Base-by-base conservation (phyloP, 2,797 vertebrate genomes). In the Rhyacichthys aspro region DNA sequence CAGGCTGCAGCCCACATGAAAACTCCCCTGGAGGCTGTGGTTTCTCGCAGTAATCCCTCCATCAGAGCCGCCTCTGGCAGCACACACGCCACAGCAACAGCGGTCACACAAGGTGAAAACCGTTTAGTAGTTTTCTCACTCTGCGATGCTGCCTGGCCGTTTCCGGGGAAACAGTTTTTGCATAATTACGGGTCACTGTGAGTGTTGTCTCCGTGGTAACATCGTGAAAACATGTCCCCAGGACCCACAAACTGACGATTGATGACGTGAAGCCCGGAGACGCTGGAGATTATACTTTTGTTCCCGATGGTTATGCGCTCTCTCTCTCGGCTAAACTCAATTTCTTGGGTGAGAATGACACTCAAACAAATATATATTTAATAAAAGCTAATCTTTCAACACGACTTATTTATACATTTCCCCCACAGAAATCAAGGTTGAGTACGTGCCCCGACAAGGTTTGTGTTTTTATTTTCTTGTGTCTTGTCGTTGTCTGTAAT, bases 241-340 rank as follows among this genome's bases (percentile, higher is more conserved):
- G 96, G 86, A 67, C 80, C 73, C 95, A 97, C 88, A 97, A 95
- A 69, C 86, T 97, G 80, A 86, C 86, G 42, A 95, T 97, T 11
- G 89, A 95, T 46, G 92, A 95, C 0, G 94, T 96, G 76, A 91
- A 78, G 23, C 86, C 93, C 0, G 91, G 91, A 38, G 95, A 97
- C 6, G 95, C 94, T 1, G 95, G 93, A 12, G 95, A 96, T 75
- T 97, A 97, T 63, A 94, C 92, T 0, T 97, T 97, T 8, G 80
- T 97, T 41, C 96, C 95, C 0, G 93, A 96, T 0, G 95, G 95
- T 55, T 93, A 93, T 0, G 95, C 95, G 0, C 52, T 97, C 53
- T 93, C 94, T 8, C 90, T 97, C 1, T 97, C 95, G 0, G 95
- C 95, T 38, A 97, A 96, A 70, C 95, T 97, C 71, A 96, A 95